Base-by-base conservation (phyloP, 2,113 vertebrate species). In the Hiodon alosoides region DNA sequence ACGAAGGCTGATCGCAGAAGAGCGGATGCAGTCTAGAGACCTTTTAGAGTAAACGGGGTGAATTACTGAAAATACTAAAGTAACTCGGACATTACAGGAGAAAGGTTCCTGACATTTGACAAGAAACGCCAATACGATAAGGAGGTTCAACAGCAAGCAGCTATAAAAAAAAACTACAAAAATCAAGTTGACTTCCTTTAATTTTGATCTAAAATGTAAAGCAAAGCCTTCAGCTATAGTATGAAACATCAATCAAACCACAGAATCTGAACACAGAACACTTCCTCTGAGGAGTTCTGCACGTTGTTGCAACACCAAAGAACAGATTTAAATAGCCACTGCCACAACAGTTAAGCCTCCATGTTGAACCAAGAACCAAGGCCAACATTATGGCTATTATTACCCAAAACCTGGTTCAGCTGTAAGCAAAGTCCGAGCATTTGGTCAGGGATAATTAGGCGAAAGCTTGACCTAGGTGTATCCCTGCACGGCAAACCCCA, bases 201-300 rank as follows among this genome's bases (percentile, higher is more conserved):
- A 80, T 79, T 77, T 84, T 79, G 75, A 77, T 78, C 31, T 31
- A 76, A 78, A 71, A 84, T 81, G 81, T 75, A 80, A 78, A 80
- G 76, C 67, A 72, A 77, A 74, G 67, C 67, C 62, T 77, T 83
- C 65, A 81, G 79, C 81, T 82, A 82, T 78, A 82, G 79, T 82
- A 78, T 69, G 79, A 82, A 84, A 82, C 79, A 77, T 52, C 78
- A 73, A 77, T 64, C 72, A 80, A 82, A 84, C 81, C 81, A 79
- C 83, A 84, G 78, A 69, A 58, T 82, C 59, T 72, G 14, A 73
- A 80, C 76, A 77, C 51, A 74, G 16, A 65, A 46, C 79, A 77
- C 81, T 84, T 81, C 79, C 83, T 76, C 81, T 77, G 75, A 78
- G 68, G 71, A 79, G 72, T 76, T 74, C 76, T 76, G 77, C 73